A percentile compares a stretch with the other conserved stretches of the same genome.
These are phyloP conservation scores for Halocynthia roretzi DNA, from an alignment of 23 tunicate genomes.

Conservation along the genomic window DNA sequence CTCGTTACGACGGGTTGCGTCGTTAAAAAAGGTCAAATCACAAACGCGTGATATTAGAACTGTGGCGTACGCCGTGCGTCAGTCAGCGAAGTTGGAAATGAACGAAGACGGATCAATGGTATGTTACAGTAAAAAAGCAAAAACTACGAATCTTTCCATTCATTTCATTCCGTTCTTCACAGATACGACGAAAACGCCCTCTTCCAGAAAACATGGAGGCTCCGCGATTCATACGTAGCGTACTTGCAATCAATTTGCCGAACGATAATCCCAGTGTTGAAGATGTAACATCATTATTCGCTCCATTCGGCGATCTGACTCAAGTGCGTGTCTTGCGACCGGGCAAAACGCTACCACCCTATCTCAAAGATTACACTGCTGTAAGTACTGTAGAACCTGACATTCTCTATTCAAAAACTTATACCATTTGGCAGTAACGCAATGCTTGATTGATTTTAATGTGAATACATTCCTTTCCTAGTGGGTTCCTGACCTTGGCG, in stretches of 20 bases:
- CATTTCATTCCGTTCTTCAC: neutral
- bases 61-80: slow-evolving; percentile 63
- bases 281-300: slow-evolving; percentile 83
- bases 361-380: slow-evolving; percentile 76
- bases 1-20: slow-evolving; percentile 68
- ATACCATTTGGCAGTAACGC: neutral
- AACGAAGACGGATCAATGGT: slow-evolving; percentile 71
- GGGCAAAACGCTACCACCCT: slow-evolving; percentile 69
- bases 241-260: slow-evolving; percentile 94
- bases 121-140: neutral
- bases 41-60: slow-evolving; percentile 67
- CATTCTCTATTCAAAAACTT: neutral
- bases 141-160: neutral
- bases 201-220: slow-evolving; percentile 72
- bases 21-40: slow-evolving; percentile 80
- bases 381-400: slow-evolving; percentile 26
- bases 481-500: slow-evolving; percentile 98
- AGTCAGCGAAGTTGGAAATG: slow-evolving; percentile 68
- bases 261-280: slow-evolving; percentile 70
- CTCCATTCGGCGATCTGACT: slow-evolving; percentile 76
- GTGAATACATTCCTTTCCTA: neutral
- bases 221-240: slow-evolving; percentile 73
- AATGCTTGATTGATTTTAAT: neutral
- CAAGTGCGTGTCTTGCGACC: slow-evolving; percentile 96
- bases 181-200: slow-evolving; percentile 74